Evolutionary conservation across 2,888 invertebrate genomes (phyloP).

Genomic region (Erpobdella octoculata): DNA sequence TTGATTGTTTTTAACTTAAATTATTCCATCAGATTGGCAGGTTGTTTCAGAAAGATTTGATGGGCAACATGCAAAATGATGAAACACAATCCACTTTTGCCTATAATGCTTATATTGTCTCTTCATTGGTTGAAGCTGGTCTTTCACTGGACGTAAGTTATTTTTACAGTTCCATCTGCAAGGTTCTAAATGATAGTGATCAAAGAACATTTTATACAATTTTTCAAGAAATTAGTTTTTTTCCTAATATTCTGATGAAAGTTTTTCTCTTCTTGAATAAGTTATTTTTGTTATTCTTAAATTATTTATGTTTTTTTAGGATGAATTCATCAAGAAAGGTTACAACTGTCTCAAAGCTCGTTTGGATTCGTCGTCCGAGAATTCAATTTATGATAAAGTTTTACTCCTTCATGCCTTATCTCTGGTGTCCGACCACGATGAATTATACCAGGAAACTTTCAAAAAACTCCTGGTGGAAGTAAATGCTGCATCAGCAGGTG

Average conservation of each 20-base stretch:
- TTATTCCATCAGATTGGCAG: conserved; percentile 33
- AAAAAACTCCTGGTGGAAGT: neutral
- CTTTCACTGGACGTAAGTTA: neutral
- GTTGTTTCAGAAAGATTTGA: conserved; percentile 42
- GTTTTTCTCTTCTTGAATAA: neutral
- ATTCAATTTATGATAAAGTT: neutral
- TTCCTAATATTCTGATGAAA: neutral
- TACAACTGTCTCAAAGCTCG: neutral
- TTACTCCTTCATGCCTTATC: neutral
- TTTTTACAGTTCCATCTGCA: too few species aligned
- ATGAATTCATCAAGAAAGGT: neutral
- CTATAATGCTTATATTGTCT: conserved; percentile 46
- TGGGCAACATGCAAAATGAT: conserved; percentile 43
- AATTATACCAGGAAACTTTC: neutral
- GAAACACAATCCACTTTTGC: conserved; percentile 37
- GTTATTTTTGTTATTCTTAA: neutral
- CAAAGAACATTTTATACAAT: neutral
- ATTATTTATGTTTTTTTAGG: neutral
- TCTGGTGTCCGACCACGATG: neutral
- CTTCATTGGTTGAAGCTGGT: conserved; percentile 45
- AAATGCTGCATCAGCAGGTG: neutral
- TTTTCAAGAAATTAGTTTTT: neutral
- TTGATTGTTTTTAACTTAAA: neutral
- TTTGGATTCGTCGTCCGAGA: neutral
- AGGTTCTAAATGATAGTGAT: too few species aligned